These are phyloP conservation scores for Embiotoca jacksoni DNA, from an alignment of 2,113 vertebrate genomes.

Conservation along the genomic window DNA sequence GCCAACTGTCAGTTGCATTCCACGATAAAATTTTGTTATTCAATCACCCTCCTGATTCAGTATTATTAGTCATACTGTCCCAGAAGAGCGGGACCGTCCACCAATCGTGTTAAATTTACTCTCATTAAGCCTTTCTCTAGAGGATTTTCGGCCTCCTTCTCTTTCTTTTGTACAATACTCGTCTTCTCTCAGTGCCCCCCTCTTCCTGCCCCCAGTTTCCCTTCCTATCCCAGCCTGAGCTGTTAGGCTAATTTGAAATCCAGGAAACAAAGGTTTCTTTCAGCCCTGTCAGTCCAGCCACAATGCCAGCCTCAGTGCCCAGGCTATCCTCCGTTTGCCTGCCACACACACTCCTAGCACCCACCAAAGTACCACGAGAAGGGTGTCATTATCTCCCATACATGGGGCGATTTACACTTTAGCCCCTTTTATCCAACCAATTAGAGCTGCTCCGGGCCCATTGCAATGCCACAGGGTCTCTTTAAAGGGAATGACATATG, in stretches of 20 bases:
- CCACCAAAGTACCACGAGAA: conserved; percentile 60
- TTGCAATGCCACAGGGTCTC: conserved; percentile 27
- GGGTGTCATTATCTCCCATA: conserved; percentile 69
- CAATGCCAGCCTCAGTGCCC: conserved; percentile 76
- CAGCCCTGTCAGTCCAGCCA: conserved; percentile 56
- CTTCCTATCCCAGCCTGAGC: conserved; percentile 28
- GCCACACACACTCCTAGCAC: conserved; percentile 60
- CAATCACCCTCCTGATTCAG: conserved; percentile 18
- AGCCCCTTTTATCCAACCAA: conserved; percentile 61
- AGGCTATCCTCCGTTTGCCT: conserved; percentile 56
- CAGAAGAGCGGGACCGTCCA: conserved; percentile 35
- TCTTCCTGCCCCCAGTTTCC: background rate
- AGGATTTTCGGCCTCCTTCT: conserved; percentile 34
- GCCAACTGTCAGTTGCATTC: conserved; percentile 37
- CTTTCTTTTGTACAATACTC: conserved; percentile 38
- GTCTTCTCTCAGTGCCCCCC: conserved; percentile 2
- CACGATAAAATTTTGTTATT: conserved; percentile 38
- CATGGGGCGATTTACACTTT: conserved; percentile 61
- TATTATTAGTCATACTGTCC: conserved; percentile 27
- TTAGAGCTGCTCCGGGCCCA: conserved; percentile 52
- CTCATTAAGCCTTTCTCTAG: conserved; percentile 47
- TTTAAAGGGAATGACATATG: conserved; percentile 47
- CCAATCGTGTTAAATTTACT: conserved; percentile 30
- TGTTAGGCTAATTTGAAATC: conserved; percentile 74
- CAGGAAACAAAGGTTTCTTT: conserved; percentile 77